These are phyloP conservation scores for Kuschelorhynchus macadamiae DNA, from an alignment of 2,888 invertebrate genomes.

Conservation along the genomic window DNA sequence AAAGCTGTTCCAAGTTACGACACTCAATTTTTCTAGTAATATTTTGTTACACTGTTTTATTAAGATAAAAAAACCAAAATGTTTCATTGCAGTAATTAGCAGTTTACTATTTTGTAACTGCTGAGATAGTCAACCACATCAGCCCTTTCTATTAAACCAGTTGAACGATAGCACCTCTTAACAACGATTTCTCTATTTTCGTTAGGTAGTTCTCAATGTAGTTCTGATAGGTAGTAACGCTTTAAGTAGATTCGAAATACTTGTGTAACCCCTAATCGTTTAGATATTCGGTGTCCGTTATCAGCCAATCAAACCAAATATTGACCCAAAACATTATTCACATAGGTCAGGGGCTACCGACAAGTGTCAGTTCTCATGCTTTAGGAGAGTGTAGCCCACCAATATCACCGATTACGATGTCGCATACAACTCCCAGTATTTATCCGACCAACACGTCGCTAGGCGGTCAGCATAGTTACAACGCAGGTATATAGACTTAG, in stretches of 20 bases:
- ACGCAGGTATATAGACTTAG: slow-evolving; percentile 42
- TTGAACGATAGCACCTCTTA: too few relatives aligned
- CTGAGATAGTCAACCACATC: too few relatives aligned
- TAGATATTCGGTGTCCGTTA: slow-evolving; percentile 25
- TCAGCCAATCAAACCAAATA: slow-evolving; percentile 9
- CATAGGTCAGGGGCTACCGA: slow-evolving; percentile 72
- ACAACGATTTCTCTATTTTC: too few relatives aligned
- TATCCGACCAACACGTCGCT: slow-evolving; percentile 73
- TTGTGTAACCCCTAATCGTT: slow-evolving; percentile 9
- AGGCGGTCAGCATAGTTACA: slow-evolving; percentile 54
- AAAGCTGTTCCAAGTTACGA: too few relatives aligned
- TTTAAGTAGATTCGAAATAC: neutral
- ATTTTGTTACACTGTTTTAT: too few relatives aligned
- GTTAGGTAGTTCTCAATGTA: too few relatives aligned
- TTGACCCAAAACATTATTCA: slow-evolving; percentile 43
- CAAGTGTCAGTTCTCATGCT: slow-evolving; percentile 80
- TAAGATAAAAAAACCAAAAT: too few relatives aligned
- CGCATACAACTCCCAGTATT: slow-evolving; percentile 68
- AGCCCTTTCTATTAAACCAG: too few relatives aligned
- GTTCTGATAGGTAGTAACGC: too few relatives aligned
- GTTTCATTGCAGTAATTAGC: too few relatives aligned
- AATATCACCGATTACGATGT: slow-evolving; percentile 68
- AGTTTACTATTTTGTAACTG: too few relatives aligned
- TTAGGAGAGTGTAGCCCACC: slow-evolving; percentile 77
- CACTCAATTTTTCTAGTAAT: too few relatives aligned